Evolutionary conservation across 92 coral and sea anemone species (phyloP).

Genomic region (Porites cylindrica): DNA sequence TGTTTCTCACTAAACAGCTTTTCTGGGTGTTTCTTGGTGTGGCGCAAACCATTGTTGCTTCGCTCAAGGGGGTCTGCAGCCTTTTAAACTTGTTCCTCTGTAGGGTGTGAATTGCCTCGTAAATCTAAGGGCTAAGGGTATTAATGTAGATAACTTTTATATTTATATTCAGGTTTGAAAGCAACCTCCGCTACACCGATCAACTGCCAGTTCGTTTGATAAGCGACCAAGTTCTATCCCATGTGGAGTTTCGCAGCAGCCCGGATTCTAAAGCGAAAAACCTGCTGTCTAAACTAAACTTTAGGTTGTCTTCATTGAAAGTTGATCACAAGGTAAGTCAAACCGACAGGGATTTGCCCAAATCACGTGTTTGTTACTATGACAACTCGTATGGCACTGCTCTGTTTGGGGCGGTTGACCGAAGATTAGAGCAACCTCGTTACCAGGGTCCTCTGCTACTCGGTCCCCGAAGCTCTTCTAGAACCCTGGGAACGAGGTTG

Average conservation of each 20-base stretch:
- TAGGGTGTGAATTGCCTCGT: background rate
- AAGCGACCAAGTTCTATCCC: background rate
- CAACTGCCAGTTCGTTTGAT: conserved; percentile 4
- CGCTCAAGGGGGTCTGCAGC: background rate
- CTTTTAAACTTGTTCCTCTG: background rate
- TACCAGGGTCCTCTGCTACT: no score
- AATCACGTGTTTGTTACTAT: background rate
- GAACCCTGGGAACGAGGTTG: no score
- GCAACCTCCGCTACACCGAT: background rate
- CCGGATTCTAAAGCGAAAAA: background rate
- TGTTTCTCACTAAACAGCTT: background rate
- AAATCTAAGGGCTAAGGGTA: no score
- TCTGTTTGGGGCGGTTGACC: no score
- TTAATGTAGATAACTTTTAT: no score
- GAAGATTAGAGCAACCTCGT: no score
- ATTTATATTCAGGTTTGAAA: conserved; percentile 4
- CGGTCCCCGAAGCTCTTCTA: no score
- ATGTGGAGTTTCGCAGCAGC: conserved; percentile 12
- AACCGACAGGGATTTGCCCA: background rate
- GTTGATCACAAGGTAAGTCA: background rate
- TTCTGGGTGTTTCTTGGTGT: background rate
- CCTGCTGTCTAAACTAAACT: background rate
- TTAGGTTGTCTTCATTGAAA: background rate
- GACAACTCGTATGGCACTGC: no score
- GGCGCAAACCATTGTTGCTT: no score